phyloP scores from a whole-genome alignment of 2,797 vertebrate genomes.

The Petrocephalus sullivani region DNA sequence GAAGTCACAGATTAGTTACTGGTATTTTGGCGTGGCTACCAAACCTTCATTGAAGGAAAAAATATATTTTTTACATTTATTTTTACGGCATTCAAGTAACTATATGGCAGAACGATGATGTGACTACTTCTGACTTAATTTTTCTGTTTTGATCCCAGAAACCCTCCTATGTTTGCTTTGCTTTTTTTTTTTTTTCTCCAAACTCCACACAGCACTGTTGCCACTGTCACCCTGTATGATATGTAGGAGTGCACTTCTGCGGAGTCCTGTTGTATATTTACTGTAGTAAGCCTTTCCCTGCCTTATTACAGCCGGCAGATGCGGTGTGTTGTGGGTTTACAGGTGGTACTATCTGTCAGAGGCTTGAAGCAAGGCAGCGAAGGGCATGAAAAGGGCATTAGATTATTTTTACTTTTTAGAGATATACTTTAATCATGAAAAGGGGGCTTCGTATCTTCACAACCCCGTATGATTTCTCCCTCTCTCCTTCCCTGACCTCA shows the following conservation, averaged over 20 bases:
- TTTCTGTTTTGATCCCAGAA: background rate
- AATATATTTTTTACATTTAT: background rate
- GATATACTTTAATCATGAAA: conserved; percentile 9
- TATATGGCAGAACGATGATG: conserved; percentile 6
- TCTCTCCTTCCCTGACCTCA: conserved; percentile 21
- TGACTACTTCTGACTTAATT: background rate
- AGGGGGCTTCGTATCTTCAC: conserved; percentile 18
- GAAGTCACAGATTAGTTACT: conserved; percentile 16
- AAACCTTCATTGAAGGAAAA: background rate
- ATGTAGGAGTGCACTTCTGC: background rate
- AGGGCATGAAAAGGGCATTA: conserved; percentile 53
- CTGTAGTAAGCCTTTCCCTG: conserved; percentile 74
- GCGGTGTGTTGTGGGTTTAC: conserved; percentile 37
- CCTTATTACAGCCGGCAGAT: conserved; percentile 60
- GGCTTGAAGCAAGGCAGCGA: conserved; percentile 62
- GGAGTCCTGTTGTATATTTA: conserved; percentile 67
- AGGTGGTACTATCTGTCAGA: conserved; percentile 61
- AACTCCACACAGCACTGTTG: conserved; percentile 35
- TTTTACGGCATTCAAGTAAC: conserved; percentile 2
- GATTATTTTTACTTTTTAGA: conserved; percentile 41
- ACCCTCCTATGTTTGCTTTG: background rate
- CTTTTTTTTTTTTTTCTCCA: background rate
- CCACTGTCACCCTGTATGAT: conserved; percentile 49
- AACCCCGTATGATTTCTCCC: conserved; percentile 8
- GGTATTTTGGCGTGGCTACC: conserved; percentile 1